Evolutionary conservation across 2,888 invertebrate genomes (phyloP), one percentile per base, ranked within the genome.

Genomic region (Hypena proboscidalis): DNA sequence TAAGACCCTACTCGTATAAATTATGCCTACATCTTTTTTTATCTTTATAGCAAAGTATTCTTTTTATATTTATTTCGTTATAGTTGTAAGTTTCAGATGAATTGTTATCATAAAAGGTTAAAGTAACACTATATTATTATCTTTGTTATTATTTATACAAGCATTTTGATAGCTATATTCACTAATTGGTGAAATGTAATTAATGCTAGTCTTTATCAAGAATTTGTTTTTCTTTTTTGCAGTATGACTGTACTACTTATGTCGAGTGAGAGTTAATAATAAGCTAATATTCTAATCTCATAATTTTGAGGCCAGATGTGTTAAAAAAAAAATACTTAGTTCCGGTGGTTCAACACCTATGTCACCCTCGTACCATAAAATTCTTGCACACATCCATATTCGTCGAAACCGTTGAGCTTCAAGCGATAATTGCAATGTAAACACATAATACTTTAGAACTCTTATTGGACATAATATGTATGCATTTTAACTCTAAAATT

Each of bases 81-180:
- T 20, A 8, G 9, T 15, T 14, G 2, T 9, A 17, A 13, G 13
- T 44, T 31, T 30, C 35, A 61, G 40, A 37, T 41, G 25, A 31
- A 20, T 32, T 40, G 6, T 43, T 36, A 60, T 51, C 52, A 14
- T 3, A 27, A 37, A 3, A 45, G 63, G 53, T 58, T 42, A 58
- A 43, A 48, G 40, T 32, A 26, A 21, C 21, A 36, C n/a, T 21
- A 26, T 31, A 30, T 1, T 21, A 26, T 41, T 52, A 41, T 59
- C 37, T 47, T 32, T 45, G 34, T 48, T 44, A 38, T 55, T 31
- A 25, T 34, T 50, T 49, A 34, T 36, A 26, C n/a, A 63, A 54
- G 63, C 50, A 48, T 56, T 57, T 60, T 59, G 55, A 56, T 69
- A 63, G 56, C 58, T 58, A 52, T 54, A 51, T 52, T 42, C 20